phyloP scores from a whole-genome alignment of 2,797 vertebrate genomes.

The Pempheris klunzingeri region DNA sequence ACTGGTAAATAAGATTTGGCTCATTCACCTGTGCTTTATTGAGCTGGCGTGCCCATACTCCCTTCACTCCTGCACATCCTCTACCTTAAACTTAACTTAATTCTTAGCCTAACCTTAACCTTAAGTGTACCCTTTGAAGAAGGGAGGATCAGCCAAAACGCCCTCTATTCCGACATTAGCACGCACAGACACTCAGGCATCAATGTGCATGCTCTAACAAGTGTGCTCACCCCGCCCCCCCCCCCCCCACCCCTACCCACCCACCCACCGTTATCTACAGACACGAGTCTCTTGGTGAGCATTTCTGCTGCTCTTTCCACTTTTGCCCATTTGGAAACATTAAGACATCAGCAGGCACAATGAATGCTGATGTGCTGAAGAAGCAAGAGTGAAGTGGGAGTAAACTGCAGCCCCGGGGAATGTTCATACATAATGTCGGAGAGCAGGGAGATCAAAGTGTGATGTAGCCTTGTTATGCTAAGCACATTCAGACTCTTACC shows the following conservation, averaged over 20 bases:
- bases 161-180: neutral
- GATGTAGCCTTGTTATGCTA: conserved; percentile 53
- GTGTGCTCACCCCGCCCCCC: neutral
- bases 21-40: neutral
- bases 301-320: neutral
- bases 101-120: neutral
- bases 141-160: neutral
- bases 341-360: conserved; percentile 49
- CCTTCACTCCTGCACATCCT: neutral
- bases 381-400: conserved; percentile 31
- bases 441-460: conserved; percentile 63
- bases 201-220: neutral
- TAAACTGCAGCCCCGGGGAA: conserved; percentile 54
- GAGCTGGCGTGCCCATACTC: neutral
- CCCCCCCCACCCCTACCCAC: too few relatives aligned
- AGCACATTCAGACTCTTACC: conserved; percentile 49
- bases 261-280: conserved; percentile 19
- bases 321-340: conserved; percentile 45
- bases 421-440: conserved; percentile 41
- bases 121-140: neutral
- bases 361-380: conserved; percentile 46
- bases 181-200: conserved; percentile 4
- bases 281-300: conserved; percentile 3
- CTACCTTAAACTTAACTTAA: neutral
- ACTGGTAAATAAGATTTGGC: neutral